Base-by-base conservation (phyloP, 2,797 vertebrate genomes). In the Valencia hispanica region DNA sequence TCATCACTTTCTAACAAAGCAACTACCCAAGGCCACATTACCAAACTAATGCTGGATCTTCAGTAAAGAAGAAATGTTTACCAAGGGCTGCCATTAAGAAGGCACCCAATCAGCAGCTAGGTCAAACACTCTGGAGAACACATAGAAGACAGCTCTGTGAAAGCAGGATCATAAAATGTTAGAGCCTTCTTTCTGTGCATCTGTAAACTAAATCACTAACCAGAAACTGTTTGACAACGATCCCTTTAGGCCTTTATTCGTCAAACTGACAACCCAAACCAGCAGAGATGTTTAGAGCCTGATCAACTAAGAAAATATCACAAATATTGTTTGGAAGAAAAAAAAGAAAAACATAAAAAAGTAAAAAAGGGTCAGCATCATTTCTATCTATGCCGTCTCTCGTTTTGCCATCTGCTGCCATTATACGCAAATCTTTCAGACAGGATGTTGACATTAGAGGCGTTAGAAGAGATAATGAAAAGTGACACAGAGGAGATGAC, bases 391-490 rank as follows among this genome's bases (percentile, higher is more conserved):
- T 11, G 17, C 43, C 55, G 39, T 22, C 47, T 30, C 73, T 7
- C 0, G 51, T 17, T 41, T 66, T 17, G 51, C 51, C 8, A 65
- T 59, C 48, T 12, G 53, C 30, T 41, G 12, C 15, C 22, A 69
- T 11, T 57, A 41, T n/a, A 72, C 41, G 1, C 0, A 5, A 76
- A 51, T 61, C 65, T 51, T 41, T 72, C 36, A n/a, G n/a, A 25
- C 11, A 45, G 14, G 34, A 47, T 45, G 79, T 85, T 84, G 75
- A 84, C 73, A 68, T 9, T 66, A 57, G 34, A 36, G 18, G 68
- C 57, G 50, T 47, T 66, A 47, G 55, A n/a, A 18, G 32, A 0
- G 79, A 84, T 79, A 84, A 84, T 41, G 72, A 18, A 45, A 55
- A 0, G n/a, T 9, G 43, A 71, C 53, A 55, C 43, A 47, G 77